phyloP scores from a whole-genome alignment of 1,140 invertebrate genomes.

The Apocrypta bakeri region DNA sequence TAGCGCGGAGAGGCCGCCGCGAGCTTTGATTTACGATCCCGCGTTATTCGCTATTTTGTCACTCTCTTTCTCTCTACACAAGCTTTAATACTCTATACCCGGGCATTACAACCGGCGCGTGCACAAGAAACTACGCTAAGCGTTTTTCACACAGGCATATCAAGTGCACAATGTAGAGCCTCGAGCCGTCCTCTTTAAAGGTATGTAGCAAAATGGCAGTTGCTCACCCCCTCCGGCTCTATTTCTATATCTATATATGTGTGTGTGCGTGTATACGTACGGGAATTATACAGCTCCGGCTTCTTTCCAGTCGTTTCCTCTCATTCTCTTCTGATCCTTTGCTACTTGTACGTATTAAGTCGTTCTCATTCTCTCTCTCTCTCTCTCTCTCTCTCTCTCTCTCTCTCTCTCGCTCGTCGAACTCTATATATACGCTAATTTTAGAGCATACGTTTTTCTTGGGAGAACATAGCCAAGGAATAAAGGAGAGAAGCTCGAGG shows the following conservation, averaged over 20 bases:
- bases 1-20: slow-evolving; percentile 3
- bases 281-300: slow-evolving; percentile 15
- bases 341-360: neutral
- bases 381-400: neutral
- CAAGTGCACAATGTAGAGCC: too few relatives aligned
- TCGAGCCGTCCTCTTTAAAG: slow-evolving; percentile 14
- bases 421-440: neutral
- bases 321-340: neutral
- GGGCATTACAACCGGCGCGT: too few relatives aligned
- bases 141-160: neutral
- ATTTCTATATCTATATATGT: too few relatives aligned
- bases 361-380: neutral
- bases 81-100: neutral
- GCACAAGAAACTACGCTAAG: too few relatives aligned
- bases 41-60: slow-evolving; percentile 28
- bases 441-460: neutral
- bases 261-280: neutral
- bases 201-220: too few relatives aligned
- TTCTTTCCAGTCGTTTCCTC: neutral
- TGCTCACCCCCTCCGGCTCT: too few relatives aligned
- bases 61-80: neutral
- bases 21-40: slow-evolving; percentile 31
- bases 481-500: neutral
- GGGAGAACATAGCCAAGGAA: neutral
- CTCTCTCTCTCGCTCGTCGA: neutral